Base-by-base conservation (phyloP, 2,113 vertebrate genomes). In the Peucedramus taeniatus region DNA sequence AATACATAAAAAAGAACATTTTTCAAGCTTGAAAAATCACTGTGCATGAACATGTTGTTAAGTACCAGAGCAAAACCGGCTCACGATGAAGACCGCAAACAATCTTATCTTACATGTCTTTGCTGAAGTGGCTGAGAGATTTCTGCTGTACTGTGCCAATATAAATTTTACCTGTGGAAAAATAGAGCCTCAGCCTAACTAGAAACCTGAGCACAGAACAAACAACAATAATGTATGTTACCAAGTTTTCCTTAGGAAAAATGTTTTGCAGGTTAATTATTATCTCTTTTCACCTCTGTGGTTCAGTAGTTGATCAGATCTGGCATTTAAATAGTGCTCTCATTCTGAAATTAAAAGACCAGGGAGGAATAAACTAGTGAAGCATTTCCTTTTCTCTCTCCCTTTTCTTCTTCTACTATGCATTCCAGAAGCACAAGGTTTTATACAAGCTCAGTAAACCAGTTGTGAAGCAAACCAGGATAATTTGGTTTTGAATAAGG, bases 391-490 rank as follows among this genome's bases (percentile, higher is more conserved):
- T 65, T 80, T 72, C 21, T 79, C 1, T 57, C 31, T 83, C 7
- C 5, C 21, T 57, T 18, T 77, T 71, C 10, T 82, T 30, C 17
- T 72, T 44, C 51, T 65, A 10, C 56, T 8, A 0, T 45, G 15
- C 1, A 1, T 54, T 68, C 23, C 24, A 35, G 3, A 54, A 72
- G 20, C 49, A 60, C 44, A 35, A 90, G 18, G 31, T 83, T 94
- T 95, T 96, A 56, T 86, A 94, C 51, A 81, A 96, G 68, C 72
- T 94, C 70, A 65, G 64, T 82, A 91, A 96, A 92, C 33, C 90
- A 79, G 27, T 80, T 94, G 83, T 85, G 69, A 66, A 60, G 66
- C 33, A 69, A 69, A 83, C 21, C 21, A 15, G 59, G 37, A 57
- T 83, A 92, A 96, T 71, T 64, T 79, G 71, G 10, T 88, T 87